These are phyloP conservation scores for Crenichthys baileyi DNA, from an alignment of 2,797 vertebrate genomes.

Conservation along the genomic window DNA sequence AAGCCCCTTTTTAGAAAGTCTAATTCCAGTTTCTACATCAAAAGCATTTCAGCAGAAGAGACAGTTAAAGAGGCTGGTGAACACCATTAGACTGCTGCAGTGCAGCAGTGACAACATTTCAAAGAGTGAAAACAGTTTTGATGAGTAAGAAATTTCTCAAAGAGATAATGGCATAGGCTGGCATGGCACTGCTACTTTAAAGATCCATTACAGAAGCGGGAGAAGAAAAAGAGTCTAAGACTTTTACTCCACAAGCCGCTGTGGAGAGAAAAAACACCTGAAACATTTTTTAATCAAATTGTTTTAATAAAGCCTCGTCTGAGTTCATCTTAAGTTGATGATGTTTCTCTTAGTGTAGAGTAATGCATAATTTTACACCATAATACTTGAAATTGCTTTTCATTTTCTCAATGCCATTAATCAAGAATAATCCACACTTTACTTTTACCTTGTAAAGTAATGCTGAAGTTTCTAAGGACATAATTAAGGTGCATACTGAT, in stretches of 20 bases:
- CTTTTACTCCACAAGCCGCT: neutral
- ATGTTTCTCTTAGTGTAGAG: neutral
- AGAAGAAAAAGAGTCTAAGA: neutral
- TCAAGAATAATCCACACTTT: neutral
- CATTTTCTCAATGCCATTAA: too few species aligned
- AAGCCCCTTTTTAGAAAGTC: neutral
- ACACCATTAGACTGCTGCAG: constrained; percentile 1
- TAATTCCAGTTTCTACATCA: constrained; percentile 1
- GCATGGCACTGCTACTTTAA: constrained; percentile 16
- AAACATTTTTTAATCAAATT: neutral
- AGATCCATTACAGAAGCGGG: constrained; percentile 6
- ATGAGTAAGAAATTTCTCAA: constrained; percentile 22
- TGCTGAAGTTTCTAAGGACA: neutral
- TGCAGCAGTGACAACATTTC: constrained; percentile 8
- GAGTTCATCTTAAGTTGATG: neutral
- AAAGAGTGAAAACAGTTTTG: constrained; percentile 20
- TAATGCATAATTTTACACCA: neutral
- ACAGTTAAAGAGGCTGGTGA: constrained; percentile 6
- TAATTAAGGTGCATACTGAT: too few species aligned
- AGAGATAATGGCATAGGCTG: constrained; percentile 28
- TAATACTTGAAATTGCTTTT: neutral
- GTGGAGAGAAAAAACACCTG: neutral
- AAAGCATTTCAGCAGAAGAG: constrained; percentile 9
- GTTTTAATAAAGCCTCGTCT: neutral
- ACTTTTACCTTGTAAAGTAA: neutral